phyloP scores from a whole-genome alignment of 2,888 invertebrate genomes.

The Agapetus fuscipes region DNA sequence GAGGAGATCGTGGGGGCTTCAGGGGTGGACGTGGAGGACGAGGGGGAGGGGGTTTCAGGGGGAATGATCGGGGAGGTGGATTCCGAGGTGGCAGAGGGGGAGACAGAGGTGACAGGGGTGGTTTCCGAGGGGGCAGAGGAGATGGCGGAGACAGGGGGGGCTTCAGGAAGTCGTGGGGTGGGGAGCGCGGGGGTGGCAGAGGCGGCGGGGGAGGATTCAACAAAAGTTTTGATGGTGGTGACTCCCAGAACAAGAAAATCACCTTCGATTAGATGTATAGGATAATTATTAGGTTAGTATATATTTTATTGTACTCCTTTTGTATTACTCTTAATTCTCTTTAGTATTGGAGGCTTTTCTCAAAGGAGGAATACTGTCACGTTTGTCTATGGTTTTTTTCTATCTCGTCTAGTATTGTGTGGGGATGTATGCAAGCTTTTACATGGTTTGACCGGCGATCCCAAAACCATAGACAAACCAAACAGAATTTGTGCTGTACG shows the following conservation, averaged over 20 bases:
- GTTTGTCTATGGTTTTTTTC: too few species aligned
- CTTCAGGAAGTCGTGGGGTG: slow-evolving; percentile 38
- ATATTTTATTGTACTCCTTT: slow-evolving; percentile 1
- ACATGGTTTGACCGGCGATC: too few species aligned
- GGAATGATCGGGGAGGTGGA: slow-evolving; percentile 22
- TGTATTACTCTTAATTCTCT: too few species aligned
- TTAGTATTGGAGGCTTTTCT: too few species aligned
- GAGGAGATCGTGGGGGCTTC: slow-evolving; percentile 27
- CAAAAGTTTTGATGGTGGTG: slow-evolving; percentile 49
- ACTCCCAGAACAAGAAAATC: slow-evolving; percentile 67
- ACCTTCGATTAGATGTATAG: slow-evolving; percentile 43
- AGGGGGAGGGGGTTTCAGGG: slow-evolving; percentile 24
- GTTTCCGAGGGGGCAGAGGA: slow-evolving; percentile 20
- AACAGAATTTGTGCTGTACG: too few species aligned
- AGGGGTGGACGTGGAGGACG: slow-evolving; percentile 30
- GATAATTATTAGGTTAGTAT: slow-evolving; percentile 1
- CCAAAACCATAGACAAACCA: too few species aligned
- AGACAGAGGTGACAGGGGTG: slow-evolving; percentile 21
- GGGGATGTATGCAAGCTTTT: too few species aligned
- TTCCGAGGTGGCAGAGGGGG: slow-evolving; percentile 24
- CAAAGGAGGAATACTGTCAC: too few species aligned
- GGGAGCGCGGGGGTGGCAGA: slow-evolving; percentile 35
- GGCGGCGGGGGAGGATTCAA: slow-evolving; percentile 43
- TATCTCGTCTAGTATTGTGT: too few species aligned
- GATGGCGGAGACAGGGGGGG: slow-evolving; percentile 31